Evolutionary conservation across 2,888 invertebrate species (phyloP).

Genomic region (Plutella xylostella): DNA sequence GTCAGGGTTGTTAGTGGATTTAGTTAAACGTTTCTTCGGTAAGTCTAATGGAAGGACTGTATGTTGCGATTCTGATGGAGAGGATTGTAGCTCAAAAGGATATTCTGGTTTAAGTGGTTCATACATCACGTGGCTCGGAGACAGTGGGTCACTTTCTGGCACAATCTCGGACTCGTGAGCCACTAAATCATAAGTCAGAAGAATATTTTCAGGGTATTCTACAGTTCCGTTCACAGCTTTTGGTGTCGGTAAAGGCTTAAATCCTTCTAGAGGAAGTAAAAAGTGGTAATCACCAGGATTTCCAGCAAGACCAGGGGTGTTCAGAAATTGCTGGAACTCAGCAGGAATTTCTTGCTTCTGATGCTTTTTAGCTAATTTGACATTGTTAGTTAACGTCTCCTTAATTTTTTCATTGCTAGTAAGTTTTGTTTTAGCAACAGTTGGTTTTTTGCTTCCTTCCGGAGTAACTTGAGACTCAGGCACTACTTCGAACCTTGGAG

Average conservation of each 20-base stretch:
- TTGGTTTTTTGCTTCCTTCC: slow-evolving; percentile 21
- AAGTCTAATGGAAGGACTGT: slow-evolving; percentile 43
- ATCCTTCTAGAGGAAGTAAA: slow-evolving; percentile 52
- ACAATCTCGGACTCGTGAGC: slow-evolving; percentile 33
- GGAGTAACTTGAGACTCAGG: slow-evolving; percentile 37
- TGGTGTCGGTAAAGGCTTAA: slow-evolving; percentile 54
- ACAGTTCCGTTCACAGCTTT: slow-evolving; percentile 47
- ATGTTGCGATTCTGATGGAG: slow-evolving; percentile 46
- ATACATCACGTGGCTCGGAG: slow-evolving; percentile 42
- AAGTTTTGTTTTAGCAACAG: slow-evolving; percentile 14
- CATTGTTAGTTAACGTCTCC: slow-evolving; percentile 30
- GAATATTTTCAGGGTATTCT: slow-evolving; percentile 54
- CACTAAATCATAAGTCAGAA: slow-evolving; percentile 51
- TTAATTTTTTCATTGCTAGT: slow-evolving; percentile 29
- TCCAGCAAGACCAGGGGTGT: slow-evolving; percentile 49
- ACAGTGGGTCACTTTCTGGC: slow-evolving; percentile 22
- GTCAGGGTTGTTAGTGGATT: too few relatives aligned
- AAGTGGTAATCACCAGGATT: slow-evolving; percentile 50
- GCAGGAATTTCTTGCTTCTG: slow-evolving; percentile 38
- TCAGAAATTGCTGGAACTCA: slow-evolving; percentile 51
- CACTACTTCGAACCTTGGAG: slow-evolving; percentile 72
- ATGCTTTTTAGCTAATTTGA: slow-evolving; percentile 26
- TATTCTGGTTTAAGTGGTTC: slow-evolving; percentile 47
- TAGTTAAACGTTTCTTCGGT: slow-evolving; percentile 50
- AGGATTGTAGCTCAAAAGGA: slow-evolving; percentile 51